These are phyloP conservation scores for Agriopis leucophaearia DNA, from an alignment of 2,888 invertebrate genomes.

Conservation along the genomic window DNA sequence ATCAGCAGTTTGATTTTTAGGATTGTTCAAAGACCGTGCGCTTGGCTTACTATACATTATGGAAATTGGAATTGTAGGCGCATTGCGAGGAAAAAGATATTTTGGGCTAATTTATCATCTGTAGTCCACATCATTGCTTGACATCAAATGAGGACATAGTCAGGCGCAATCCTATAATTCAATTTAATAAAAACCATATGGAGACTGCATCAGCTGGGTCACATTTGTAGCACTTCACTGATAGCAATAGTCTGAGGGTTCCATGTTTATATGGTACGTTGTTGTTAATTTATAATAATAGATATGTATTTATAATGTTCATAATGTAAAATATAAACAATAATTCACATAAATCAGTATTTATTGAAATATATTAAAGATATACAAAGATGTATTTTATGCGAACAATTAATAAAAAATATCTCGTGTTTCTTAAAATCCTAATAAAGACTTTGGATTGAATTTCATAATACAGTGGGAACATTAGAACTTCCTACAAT, in stretches of 20 bases:
- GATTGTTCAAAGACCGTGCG: not conserved
- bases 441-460: constrained; percentile 26
- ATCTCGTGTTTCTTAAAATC: constrained; percentile 30
- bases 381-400: constrained; percentile 43
- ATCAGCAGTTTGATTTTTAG: not conserved
- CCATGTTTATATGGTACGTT: too few relatives aligned
- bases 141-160: too few relatives aligned
- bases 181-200: not conserved
- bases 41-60: not conserved
- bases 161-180: too few relatives aligned
- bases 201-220: too few relatives aligned
- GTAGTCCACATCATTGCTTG: too few relatives aligned
- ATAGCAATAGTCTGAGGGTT: too few relatives aligned
- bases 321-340: constrained; percentile 8
- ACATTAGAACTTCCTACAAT: constrained; percentile 23
- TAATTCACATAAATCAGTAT: constrained; percentile 30
- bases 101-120: not conserved
- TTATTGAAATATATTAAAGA: constrained; percentile 44
- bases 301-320: too few relatives aligned
- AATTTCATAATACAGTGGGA: constrained; percentile 20
- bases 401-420: constrained; percentile 37
- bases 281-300: too few relatives aligned
- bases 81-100: not conserved
- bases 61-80: not conserved
- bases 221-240: too few relatives aligned